Base-by-base conservation (phyloP, 2,113 vertebrate species). In the Atractosteus spatula region DNA sequence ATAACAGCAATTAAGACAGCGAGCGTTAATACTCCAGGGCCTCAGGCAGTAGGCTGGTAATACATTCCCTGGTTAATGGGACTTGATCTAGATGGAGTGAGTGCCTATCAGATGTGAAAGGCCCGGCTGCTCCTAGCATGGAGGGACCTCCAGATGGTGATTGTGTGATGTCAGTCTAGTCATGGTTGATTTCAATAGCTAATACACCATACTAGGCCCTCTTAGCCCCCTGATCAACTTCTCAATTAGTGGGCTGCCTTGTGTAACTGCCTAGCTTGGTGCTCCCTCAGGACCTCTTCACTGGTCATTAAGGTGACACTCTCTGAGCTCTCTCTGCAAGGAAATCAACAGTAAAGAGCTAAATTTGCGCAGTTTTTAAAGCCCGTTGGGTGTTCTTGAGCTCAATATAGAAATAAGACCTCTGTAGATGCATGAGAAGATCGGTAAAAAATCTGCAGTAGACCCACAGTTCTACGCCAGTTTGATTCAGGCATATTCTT, bases 161-260 rank as follows among this genome's bases (percentile, higher is more conserved):
- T 94, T 93, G 93, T 92, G 89, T 80, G 70, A 78, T 91, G 90
- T 94, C 93, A 86, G 82, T 88, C 84, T 76, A 81, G 92, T 93
- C 94, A 93, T 83, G 89, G 90, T 91, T 91, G 90, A 89, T 93
- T 94, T 94, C 85, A 85, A 86, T 82, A 82, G 88, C 88, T 87
- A 85, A 91, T 83, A 77, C 69, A 65, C 81, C 83, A 88, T 80
- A 88, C 83, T 79, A 79, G 88, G 86, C 83, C 88, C 82, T 84
- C 81, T 83, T 87, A 91, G 81, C 92, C 83, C 92, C 92, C 86
- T 70, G 80, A 93, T 87, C 89, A 90, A 86, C 93, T 93, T 88
- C 94, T 94, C 94, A 91, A 89, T 96, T 95, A 96, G 91, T 81
- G 88, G 86, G 87, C 92, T 90, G 92, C 93, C 92, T 93, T 86